Evolutionary conservation across 1,140 invertebrate genomes (phyloP), one percentile per base, ranked within the genome.

Genomic region (Chironomus striatipennis): DNA sequence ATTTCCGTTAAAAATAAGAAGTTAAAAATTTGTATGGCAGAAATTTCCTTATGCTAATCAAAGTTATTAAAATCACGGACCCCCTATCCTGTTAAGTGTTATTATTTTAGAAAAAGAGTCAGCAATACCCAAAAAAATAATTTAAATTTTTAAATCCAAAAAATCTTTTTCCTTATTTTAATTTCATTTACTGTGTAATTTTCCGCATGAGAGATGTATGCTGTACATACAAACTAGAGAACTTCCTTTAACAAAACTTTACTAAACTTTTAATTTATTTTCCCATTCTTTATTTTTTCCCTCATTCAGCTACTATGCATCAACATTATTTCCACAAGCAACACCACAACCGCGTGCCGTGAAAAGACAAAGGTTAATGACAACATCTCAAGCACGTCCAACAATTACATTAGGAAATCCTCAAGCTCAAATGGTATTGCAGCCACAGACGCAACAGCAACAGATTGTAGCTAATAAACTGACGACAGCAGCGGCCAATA

Each of bases 321-420:
- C 87, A 74, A 84, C 87, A n/a, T 82, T 87, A 64, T 85, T 87
- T 75, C 82, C 83, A 0, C 77, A 76, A 75, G 81, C 81, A 65
- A 81, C 85, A 17, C 82, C 85, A 9, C 84, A 87, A 73, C 83
- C 87, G 73, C 85, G 85, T 6, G 85, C 85, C 8, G 83, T 88
- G 77, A 88, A 89, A 78, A 83, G 88, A 74, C 86, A 87, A 64
- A 86, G 88, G 75, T 81, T 89, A 76, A 88, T 88, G 86, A 85
- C 84, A 75, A 83, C 85, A 73, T 74, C 12, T 67, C 76, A 64
- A 75, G 78, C 21, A 24, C 77, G 72, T 74, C 77, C 6, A 79
- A 74, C 42, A 75, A 75, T 74, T 47, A 75, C 2, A 74, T 74
- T n/a, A 76, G 72, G 73, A 76, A 65, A 67, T 77, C 77, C 74